Base-by-base conservation (phyloP, 2,113 vertebrate species). In the Sinocyclocheilus grahami region DNA sequence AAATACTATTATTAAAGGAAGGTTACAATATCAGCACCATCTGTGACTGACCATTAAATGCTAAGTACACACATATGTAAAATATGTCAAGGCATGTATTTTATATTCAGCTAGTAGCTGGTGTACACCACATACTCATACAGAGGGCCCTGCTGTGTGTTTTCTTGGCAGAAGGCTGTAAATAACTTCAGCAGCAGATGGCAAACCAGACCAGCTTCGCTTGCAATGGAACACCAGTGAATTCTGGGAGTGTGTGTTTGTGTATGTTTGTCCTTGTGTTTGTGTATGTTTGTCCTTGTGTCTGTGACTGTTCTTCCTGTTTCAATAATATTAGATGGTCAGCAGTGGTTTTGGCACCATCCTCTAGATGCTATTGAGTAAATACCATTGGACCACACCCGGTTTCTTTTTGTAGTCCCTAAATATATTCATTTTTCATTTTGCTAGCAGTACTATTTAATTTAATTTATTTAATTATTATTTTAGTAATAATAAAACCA, bases 161-260 rank as follows among this genome's bases (percentile, higher is more conserved):
- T 58, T 72, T 76, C 5, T 82, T 39, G 22, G 82, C 60, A 78
- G 11, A 30, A 78, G 88, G 53, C 85, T 86, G 81, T 84, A 88
- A 89, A 89, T 86, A 86, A 77, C 77, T 85, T 86, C n/a, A 81
- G 82, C 37, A 82, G 37, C 88, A 89, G 77, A 89, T 89, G 82
- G 87, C 85, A 71, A 75, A 81, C 81, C 76, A 46, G 85, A 62
- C 75, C 67, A 75, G 67, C 27, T 65, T 78, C 14, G 0, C 76
- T 27, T 79, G 46, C 37, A 27, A 74, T 46, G 53, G 71, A 82
- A 62, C 30, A 24, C 48, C n/a, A 69, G 48, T 67, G 48, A 79
- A 33, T 55, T 51, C 16, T 78, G 39, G 39, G 62, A 33, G n/a
- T 60, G 18, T 85, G 30, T 78, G n/a, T 69, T 16, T n/a, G 48